Conservation (phyloP, 2,113 vertebrate genomes). For the Siphamia tubifer region DNA sequence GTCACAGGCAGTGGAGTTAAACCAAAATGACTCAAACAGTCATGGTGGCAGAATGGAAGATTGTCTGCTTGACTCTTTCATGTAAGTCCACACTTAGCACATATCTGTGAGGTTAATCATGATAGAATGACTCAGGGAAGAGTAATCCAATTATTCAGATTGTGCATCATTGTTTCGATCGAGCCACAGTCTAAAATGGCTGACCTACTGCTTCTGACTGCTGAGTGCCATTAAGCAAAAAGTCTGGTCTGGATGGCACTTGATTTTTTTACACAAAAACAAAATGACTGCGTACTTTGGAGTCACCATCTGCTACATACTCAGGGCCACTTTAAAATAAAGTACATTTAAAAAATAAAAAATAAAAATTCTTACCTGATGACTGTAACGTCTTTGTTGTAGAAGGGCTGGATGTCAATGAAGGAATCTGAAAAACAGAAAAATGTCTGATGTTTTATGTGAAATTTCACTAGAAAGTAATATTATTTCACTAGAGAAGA, state of each 20-base stretch:
- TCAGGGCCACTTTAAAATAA: neutral
- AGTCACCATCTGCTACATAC: neutral
- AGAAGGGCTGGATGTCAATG: neutral
- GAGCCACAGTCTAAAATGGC: slow-evolving; percentile 59
- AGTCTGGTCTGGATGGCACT: slow-evolving; percentile 8
- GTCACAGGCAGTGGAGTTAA: slow-evolving; percentile 13
- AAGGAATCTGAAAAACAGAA: slow-evolving; percentile 49
- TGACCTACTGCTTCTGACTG: slow-evolving; percentile 58
- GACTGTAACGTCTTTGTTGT: neutral
- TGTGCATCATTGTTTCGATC: slow-evolving; percentile 60
- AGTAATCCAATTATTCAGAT: slow-evolving; percentile 69
- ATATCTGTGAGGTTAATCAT: slow-evolving; percentile 63
- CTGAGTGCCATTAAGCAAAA: slow-evolving; percentile 46
- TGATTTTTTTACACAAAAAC: slow-evolving; percentile 19
- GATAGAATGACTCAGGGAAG: slow-evolving; percentile 66
- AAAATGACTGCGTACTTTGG: neutral
- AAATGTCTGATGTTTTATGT: no score
- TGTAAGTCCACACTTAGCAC: slow-evolving; percentile 23
- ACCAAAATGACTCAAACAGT: slow-evolving; percentile 18
- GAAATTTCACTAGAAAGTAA: neutral
- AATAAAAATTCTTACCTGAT: slow-evolving; percentile 56
- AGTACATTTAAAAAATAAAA: neutral
- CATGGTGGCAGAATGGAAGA: neutral
- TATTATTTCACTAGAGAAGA: neutral
- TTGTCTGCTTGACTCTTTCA: slow-evolving; percentile 14